Percentiles rank a stretch among this genome's conserved stretches.
phyloP scores from a whole-genome alignment of 2,113 vertebrate species.

The Bubo scandiacus region DNA sequence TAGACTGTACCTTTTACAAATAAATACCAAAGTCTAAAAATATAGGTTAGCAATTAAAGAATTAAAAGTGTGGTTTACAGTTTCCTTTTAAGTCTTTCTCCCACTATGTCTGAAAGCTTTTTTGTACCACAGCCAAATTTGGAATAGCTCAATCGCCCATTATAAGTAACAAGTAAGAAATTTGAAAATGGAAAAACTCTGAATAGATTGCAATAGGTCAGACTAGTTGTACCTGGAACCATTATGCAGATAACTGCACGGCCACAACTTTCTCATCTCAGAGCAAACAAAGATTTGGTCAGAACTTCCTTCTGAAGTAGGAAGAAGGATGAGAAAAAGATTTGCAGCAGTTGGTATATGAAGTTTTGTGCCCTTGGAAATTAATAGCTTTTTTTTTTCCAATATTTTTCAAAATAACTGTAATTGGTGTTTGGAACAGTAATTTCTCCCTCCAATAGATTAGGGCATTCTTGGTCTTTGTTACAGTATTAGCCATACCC shows the following conservation, averaged over 20 bases:
- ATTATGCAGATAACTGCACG: neutral
- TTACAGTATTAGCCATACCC: neutral
- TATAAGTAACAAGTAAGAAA: neutral
- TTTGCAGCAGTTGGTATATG: neutral
- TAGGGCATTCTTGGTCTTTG: neutral
- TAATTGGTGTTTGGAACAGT: neutral
- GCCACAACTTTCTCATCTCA: neutral
- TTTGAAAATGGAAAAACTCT: neutral
- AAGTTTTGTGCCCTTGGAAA: neutral
- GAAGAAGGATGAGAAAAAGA: neutral
- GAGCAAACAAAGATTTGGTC: neutral
- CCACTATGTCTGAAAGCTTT: slow-evolving; percentile 43
- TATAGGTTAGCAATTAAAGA: slow-evolving; percentile 14
- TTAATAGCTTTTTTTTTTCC: fast-evolving
- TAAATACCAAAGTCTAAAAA: slow-evolving; percentile 8
- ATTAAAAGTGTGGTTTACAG: slow-evolving; percentile 21
- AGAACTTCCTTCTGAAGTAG: neutral
- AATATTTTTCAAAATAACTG: neutral
- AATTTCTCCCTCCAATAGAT: neutral
- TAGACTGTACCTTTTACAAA: neutral
- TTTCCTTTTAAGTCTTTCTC: neutral
- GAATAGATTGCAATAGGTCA: neutral
- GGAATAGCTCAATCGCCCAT: neutral
- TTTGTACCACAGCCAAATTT: slow-evolving; percentile 41
- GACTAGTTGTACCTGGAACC: neutral